phyloP scores from a whole-genome alignment of 2,888 invertebrate species.

The Ypsolopha sequella region DNA sequence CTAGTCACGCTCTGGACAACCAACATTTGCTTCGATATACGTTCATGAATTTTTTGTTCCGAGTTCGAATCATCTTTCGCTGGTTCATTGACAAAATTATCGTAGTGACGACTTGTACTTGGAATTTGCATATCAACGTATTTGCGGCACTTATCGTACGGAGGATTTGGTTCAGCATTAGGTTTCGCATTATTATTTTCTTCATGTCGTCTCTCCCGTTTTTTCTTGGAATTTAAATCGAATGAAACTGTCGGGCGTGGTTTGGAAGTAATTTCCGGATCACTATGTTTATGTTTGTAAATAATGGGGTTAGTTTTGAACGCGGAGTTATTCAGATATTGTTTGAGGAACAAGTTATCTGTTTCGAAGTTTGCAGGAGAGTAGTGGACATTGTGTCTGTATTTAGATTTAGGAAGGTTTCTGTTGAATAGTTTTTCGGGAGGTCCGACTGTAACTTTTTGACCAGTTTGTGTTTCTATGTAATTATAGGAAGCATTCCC shows the following conservation, averaged over 20 bases:
- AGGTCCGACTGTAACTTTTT: not conserved
- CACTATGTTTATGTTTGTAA: not conserved
- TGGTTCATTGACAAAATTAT: too few relatives aligned
- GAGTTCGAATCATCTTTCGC: too few relatives aligned
- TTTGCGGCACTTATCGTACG: too few relatives aligned
- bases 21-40: too few relatives aligned
- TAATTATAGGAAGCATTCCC: not conserved
- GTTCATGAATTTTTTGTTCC: too few relatives aligned
- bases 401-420: not conserved
- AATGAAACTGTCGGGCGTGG: not conserved
- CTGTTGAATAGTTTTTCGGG: not conserved
- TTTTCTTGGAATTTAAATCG: not conserved
- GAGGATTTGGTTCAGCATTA: constrained; percentile 3
- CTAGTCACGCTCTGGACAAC: not conserved
- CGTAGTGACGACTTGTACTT: too few relatives aligned
- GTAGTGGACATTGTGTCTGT: not conserved
- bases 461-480: not conserved
- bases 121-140: too few relatives aligned
- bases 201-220: not conserved
- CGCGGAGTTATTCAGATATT: not conserved
- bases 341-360: not conserved
- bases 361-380: not conserved
- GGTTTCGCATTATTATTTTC: constrained; percentile 12
- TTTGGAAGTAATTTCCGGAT: not conserved
- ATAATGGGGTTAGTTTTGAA: not conserved